Evolutionary conservation across 2,888 invertebrate species (phyloP).

Genomic region (Aradus depressus): DNA sequence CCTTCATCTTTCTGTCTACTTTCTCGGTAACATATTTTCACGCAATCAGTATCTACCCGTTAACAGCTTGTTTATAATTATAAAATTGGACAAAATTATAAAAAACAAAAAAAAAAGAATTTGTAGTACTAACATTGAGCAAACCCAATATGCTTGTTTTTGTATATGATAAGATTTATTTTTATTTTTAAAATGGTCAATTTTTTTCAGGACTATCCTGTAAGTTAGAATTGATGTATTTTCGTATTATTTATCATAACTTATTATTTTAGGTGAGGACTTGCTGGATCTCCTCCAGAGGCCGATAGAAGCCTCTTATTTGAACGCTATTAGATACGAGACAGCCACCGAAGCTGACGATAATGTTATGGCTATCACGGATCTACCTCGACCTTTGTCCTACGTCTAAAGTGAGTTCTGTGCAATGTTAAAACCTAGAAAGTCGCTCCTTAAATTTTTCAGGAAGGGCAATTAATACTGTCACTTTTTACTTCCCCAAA

Average conservation of each 20-base stretch:
- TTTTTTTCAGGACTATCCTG: background rate
- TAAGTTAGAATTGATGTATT: background rate
- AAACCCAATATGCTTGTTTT: background rate
- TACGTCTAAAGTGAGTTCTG: no score
- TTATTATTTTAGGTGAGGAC: slow-evolving; percentile 26
- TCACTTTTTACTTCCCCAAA: no score
- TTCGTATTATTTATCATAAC: no score
- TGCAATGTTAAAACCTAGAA: no score
- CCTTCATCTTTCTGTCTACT: no score
- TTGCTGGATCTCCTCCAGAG: slow-evolving; percentile 29
- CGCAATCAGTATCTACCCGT: no score
- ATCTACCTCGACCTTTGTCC: slow-evolving; percentile 21
- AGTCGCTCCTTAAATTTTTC: no score
- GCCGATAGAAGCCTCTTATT: slow-evolving; percentile 37
- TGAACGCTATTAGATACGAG: slow-evolving; percentile 39
- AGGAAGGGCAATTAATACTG: no score
- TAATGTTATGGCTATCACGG: slow-evolving; percentile 26
- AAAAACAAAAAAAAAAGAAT: no score
- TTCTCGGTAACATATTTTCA: no score
- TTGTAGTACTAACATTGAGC: background rate
- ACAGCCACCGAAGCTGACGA: slow-evolving; percentile 34
- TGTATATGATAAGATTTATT: background rate
- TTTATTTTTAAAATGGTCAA: background rate
- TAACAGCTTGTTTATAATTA: no score
- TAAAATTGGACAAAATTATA: no score